Percentiles rank a stretch among this genome's conserved stretches.
Evolutionary conservation across 1,140 invertebrate species (phyloP).

Genomic region (Ylistrum balloti): DNA sequence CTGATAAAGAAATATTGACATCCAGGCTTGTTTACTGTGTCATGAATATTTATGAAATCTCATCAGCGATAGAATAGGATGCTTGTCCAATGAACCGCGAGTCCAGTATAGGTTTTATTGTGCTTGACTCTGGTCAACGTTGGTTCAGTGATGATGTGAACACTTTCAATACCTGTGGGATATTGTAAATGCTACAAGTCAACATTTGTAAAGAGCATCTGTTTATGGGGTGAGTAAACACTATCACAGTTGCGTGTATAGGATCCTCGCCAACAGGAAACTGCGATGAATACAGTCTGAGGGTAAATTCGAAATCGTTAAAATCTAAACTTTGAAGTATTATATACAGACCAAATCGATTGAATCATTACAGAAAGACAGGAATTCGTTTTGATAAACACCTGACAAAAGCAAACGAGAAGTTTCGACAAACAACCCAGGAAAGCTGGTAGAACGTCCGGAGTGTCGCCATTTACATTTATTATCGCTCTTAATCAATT

Average conservation of each 20-base stretch:
- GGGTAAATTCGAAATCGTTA: background rate
- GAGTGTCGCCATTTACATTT: background rate
- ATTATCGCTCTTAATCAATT: background rate
- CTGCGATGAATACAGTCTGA: background rate
- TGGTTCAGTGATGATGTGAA: background rate
- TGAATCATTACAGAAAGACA: background rate
- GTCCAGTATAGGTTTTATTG: background rate
- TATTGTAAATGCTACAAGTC: background rate
- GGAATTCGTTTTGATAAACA: background rate
- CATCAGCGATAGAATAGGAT: background rate
- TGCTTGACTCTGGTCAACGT: conserved; percentile 13
- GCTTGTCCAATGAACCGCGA: background rate
- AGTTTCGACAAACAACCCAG: background rate
- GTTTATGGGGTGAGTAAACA: background rate
- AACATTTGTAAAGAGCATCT: background rate
- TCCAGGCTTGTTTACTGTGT: background rate
- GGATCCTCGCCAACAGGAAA: background rate
- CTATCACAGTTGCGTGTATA: background rate
- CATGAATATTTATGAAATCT: conserved; percentile 40
- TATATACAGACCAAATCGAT: background rate
- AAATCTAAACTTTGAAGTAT: conserved; percentile 24
- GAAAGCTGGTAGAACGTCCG: background rate
- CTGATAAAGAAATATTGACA: background rate
- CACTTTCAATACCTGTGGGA: background rate
- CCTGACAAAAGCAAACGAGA: background rate